Base-by-base conservation (phyloP, 2,797 vertebrate species). In the Sternotherus odoratus region DNA sequence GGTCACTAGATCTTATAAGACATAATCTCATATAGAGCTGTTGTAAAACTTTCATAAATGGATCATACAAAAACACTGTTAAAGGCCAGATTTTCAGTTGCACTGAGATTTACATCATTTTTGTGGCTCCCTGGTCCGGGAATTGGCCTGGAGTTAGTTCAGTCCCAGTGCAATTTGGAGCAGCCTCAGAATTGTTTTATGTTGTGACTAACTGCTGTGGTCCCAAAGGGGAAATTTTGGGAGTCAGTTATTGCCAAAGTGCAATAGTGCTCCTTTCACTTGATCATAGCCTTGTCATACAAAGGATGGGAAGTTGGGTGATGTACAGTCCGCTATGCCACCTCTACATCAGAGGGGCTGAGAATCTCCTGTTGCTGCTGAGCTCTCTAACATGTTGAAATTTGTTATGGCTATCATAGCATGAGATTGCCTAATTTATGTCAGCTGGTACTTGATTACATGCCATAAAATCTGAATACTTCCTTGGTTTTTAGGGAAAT, bases 21-120 rank as follows among this genome's bases (percentile, higher is more conserved):
- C 36, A 43, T 30, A 12, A 57, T 79, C 19, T 79, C 43, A 54
- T 53, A 43, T 3, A 10, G 9, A 54, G 24, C 36, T 36, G 13
- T 83, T 36, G 86, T 87, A 53, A 49, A 75, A 90, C 39, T 77
- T 60, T 86, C 54, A 87, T 33, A 82, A 57, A 79, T 23, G 33
- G 63, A 17, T 54, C 15, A 15, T 24, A 2, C 39, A 79, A 85
- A 82, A 72, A 87, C 23, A 88, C 39, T 4, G 36, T 15, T 66
- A 57, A 60, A 86, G 87, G 1, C 66, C 3, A 53, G 21, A 2
- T 39, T 69, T 1, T 28, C 2, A 49, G 0, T 77, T 93, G 86
- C 63, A 6, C 51, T 74, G 43, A 77, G 33, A 69, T 72, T 81
- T 50, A 8, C 39, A 5, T 1, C 28, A 82, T 30, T 43, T 53